Evolutionary conservation across 2,113 vertebrate genomes (phyloP).

Genomic region (Pluvialis apricaria): DNA sequence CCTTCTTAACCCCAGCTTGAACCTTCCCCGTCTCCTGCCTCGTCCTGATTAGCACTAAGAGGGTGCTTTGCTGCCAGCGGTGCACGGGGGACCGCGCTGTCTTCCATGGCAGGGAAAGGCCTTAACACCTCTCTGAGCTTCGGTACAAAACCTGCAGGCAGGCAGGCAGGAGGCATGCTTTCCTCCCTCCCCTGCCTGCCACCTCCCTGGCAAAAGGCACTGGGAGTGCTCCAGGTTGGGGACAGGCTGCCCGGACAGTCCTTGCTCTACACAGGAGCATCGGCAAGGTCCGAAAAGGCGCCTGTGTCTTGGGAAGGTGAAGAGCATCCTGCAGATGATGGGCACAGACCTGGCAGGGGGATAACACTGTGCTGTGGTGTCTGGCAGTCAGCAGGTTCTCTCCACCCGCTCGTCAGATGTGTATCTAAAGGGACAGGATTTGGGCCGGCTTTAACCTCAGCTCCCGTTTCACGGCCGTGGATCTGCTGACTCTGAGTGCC

Average conservation of each 20-base stretch:
- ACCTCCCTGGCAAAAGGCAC: background rate
- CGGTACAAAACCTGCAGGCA: background rate
- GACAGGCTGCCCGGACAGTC: background rate
- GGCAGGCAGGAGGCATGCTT: background rate
- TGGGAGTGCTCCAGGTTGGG: background rate
- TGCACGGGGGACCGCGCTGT: rapidly evolving
- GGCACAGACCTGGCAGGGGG: background rate
- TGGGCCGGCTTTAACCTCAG: background rate
- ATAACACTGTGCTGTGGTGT: background rate
- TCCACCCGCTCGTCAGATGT: background rate
- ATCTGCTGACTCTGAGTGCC: background rate
- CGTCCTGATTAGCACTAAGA: constrained; percentile 39
- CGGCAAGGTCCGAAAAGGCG: rapidly evolving
- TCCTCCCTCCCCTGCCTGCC: background rate
- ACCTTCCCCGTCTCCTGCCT: constrained; percentile 34
- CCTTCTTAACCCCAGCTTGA: constrained; percentile 50
- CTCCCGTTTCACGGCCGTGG: rapidly evolving
- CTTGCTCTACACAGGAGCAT: background rate
- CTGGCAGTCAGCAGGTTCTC: background rate
- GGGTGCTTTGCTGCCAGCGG: background rate
- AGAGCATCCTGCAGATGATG: background rate
- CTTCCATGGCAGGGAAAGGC: rapidly evolving
- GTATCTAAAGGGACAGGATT: background rate
- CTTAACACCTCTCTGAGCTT: background rate
- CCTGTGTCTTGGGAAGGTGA: background rate